Evolutionary conservation across 2,113 vertebrate species (phyloP).

Genomic region (Anarrhichthys ocellatus): DNA sequence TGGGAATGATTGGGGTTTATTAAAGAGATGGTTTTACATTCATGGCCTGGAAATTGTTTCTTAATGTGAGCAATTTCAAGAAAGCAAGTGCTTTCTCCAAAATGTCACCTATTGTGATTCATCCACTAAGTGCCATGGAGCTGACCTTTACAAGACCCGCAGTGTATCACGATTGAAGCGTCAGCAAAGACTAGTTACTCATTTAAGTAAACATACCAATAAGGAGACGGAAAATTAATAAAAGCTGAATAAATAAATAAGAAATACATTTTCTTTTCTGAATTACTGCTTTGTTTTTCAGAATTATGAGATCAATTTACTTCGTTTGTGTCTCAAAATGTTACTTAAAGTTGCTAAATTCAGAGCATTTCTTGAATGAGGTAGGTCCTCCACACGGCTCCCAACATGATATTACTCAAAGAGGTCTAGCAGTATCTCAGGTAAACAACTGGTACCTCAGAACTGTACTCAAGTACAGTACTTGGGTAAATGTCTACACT

Average conservation of each 20-base stretch:
- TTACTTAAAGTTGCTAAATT: too few species aligned
- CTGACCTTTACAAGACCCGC: constrained; percentile 28
- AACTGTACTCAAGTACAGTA: too few species aligned
- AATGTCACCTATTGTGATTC: constrained; percentile 7
- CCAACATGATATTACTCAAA: too few species aligned
- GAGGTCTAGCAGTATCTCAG: too few species aligned
- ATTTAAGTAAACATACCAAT: background rate
- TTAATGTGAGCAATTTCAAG: background rate
- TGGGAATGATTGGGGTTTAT: background rate
- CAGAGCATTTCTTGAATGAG: too few species aligned
- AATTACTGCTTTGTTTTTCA: background rate
- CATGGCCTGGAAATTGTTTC: background rate
- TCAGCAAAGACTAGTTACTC: background rate
- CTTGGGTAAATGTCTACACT: too few species aligned
- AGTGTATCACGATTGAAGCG: constrained; percentile 16
- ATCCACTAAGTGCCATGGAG: background rate
- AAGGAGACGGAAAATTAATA: background rate
- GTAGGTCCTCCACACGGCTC: too few species aligned
- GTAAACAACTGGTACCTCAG: too few species aligned
- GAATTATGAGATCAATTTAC: too few species aligned
- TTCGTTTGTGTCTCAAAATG: too few species aligned
- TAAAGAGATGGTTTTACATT: background rate
- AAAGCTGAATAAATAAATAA: too few species aligned
- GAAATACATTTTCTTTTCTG: background rate
- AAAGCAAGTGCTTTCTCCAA: background rate